Evolutionary conservation across 92 coral and sea anemone species (phyloP).

Genomic region (Hydrozoanthus gracilis): DNA sequence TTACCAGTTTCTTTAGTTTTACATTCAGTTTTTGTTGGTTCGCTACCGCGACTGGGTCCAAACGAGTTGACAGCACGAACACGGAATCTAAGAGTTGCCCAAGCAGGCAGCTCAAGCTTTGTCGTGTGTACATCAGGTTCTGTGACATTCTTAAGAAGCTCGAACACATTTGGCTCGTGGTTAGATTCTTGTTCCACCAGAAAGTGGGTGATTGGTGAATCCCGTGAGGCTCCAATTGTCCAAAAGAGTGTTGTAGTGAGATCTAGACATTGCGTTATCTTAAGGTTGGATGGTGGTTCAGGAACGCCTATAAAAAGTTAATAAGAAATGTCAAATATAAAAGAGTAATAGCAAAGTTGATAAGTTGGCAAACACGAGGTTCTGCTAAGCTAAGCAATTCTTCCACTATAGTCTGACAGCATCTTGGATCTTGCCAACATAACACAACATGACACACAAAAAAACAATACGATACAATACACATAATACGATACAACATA

Average conservation of each 20-base stretch:
- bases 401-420: not conserved
- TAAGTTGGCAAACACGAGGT: not conserved
- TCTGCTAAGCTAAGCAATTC: no score
- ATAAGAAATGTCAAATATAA: not conserved
- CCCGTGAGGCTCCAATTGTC: constrained; percentile 59
- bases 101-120: constrained; percentile 63
- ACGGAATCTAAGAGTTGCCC: constrained; percentile 79
- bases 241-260: constrained; percentile 72
- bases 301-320: constrained; percentile 55
- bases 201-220: constrained; percentile 75
- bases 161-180: constrained; percentile 54
- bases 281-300: constrained; percentile 61
- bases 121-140: constrained; percentile 44
- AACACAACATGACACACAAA: no score
- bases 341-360: not conserved
- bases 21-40: constrained; percentile 70
- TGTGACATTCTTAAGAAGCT: constrained; percentile 52
- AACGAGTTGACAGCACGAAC: constrained; percentile 76
- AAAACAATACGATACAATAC: no score
- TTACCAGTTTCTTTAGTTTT: constrained; percentile 57
- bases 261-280: constrained; percentile 50
- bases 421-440: not conserved
- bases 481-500: no score
- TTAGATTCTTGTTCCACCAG: constrained; percentile 74
- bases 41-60: constrained; percentile 85